phyloP scores from a whole-genome alignment of 2,888 invertebrate species.

The Eupithecia insigniata region DNA sequence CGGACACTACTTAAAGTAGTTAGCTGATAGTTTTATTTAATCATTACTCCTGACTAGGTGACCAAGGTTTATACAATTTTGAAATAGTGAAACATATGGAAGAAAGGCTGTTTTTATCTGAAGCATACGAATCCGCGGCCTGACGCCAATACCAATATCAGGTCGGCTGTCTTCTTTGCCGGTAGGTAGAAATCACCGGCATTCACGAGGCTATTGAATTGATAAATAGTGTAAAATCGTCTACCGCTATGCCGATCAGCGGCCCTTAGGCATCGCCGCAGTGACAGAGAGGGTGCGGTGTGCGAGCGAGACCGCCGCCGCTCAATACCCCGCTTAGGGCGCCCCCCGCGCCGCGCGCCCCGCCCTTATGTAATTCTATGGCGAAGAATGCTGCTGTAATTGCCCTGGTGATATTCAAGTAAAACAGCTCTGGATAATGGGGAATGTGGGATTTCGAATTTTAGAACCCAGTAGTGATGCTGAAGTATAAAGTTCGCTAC shows the following conservation, averaged over 20 bases:
- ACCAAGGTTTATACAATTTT: not conserved
- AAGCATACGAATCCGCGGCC: not conserved
- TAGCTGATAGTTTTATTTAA: too few relatives aligned
- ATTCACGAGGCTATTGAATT: not conserved
- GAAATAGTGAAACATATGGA: not conserved
- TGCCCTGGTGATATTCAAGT: slow-evolving; percentile 58
- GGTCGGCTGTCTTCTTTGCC: not conserved
- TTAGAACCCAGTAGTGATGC: not conserved
- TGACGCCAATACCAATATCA: not conserved
- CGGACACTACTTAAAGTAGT: too few relatives aligned
- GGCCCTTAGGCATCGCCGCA: slow-evolving; percentile 35
- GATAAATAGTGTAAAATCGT: not conserved
- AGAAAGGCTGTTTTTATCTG: not conserved
- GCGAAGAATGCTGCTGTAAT: slow-evolving; percentile 64
- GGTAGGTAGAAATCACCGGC: not conserved
- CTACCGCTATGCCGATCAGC: not conserved
- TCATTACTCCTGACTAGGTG: not conserved
- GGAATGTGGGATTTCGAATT: slow-evolving; percentile 1
- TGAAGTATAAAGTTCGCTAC: not conserved
- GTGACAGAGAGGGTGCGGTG: slow-evolving; percentile 46
- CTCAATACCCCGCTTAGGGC: slow-evolving; percentile 57
- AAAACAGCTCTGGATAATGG: slow-evolving; percentile 11
- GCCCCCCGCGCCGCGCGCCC: slow-evolving; percentile 47
- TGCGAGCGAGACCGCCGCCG: slow-evolving; percentile 62
- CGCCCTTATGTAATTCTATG: slow-evolving; percentile 61